These are phyloP conservation scores for Neolamprologus tretocephalus DNA, from an alignment of 2,113 vertebrate species.

Conservation along the genomic window DNA sequence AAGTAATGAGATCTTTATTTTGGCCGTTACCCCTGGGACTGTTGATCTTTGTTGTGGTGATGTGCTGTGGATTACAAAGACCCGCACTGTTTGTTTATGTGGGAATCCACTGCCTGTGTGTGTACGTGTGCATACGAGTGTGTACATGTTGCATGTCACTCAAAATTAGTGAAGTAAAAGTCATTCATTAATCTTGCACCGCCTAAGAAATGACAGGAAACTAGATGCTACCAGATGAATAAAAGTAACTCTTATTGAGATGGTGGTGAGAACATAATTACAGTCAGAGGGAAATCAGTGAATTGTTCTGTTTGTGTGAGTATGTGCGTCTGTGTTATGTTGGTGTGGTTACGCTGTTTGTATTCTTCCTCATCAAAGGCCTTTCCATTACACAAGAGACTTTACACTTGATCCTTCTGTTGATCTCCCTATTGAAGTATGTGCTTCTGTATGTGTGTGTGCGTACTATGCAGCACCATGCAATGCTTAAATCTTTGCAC, in stretches of 20 bases:
- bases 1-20: slow-evolving; percentile 76
- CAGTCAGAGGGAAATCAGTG: slow-evolving; percentile 18
- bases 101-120: slow-evolving; percentile 33
- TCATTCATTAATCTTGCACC: slow-evolving; percentile 32
- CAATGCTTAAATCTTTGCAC: not conserved
- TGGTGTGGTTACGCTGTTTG: slow-evolving; percentile 46
- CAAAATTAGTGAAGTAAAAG: slow-evolving; percentile 43
- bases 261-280: slow-evolving; percentile 45
- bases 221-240: slow-evolving; percentile 13
- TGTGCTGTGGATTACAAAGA: slow-evolving; percentile 68
- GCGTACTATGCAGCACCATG: not conserved
- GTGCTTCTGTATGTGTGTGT: slow-evolving; percentile 1
- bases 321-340: not conserved
- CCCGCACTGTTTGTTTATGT: slow-evolving; percentile 70
- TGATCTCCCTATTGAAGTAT: slow-evolving; percentile 43
- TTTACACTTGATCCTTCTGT: slow-evolving; percentile 53
- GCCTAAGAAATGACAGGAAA: slow-evolving; percentile 37
- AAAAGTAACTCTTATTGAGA: slow-evolving; percentile 33
- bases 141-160: not conserved
- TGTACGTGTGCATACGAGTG: not conserved
- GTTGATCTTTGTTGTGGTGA: slow-evolving; percentile 70
- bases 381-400: slow-evolving; percentile 46
- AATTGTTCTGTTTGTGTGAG: slow-evolving; percentile 2
- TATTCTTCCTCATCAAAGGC: slow-evolving; percentile 57
- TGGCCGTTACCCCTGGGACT: slow-evolving; percentile 69